A percentile compares a stretch with the other conserved stretches of the same genome.
phyloP scores from a whole-genome alignment of 2,113 vertebrate species.

The Motacilla tschutschensis region DNA sequence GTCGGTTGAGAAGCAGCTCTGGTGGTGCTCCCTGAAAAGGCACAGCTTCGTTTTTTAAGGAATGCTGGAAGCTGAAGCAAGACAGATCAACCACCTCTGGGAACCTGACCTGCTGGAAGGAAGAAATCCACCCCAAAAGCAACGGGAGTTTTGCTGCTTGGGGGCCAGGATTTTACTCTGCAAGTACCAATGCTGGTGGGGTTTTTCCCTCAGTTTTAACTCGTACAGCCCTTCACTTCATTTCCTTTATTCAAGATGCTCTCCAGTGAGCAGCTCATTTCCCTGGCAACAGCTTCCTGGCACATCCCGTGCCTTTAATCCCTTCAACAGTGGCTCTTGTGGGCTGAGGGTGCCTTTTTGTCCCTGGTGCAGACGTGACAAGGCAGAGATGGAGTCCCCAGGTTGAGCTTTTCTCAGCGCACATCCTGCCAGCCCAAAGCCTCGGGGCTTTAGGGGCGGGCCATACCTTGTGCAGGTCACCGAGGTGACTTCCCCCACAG shows the following conservation, averaged over 20 bases:
- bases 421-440: not conserved
- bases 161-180: not conserved
- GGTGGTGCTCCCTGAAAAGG: not conserved
- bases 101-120: not conserved
- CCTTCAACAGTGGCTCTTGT: accelerated
- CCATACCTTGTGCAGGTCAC: not conserved
- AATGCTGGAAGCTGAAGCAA: not conserved
- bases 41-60: not conserved
- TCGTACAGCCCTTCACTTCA: not conserved
- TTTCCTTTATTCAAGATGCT: not conserved
- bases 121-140: not conserved
- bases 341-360: not conserved
- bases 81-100: not conserved
- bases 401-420: not conserved
- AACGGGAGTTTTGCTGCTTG: accelerated
- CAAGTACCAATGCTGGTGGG: not conserved
- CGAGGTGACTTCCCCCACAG: not conserved
- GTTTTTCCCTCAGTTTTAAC: not conserved
- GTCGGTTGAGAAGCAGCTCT: not conserved
- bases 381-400: not conserved
- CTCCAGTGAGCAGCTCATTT: not conserved
- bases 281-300: not conserved
- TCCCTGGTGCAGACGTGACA: not conserved
- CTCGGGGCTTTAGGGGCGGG: not conserved
- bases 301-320: not conserved